A percentile compares a stretch with the other conserved stretches of the same genome.
phyloP scores from a whole-genome alignment of 2,797 vertebrate species.

The Mormyrus proboscirostris region DNA sequence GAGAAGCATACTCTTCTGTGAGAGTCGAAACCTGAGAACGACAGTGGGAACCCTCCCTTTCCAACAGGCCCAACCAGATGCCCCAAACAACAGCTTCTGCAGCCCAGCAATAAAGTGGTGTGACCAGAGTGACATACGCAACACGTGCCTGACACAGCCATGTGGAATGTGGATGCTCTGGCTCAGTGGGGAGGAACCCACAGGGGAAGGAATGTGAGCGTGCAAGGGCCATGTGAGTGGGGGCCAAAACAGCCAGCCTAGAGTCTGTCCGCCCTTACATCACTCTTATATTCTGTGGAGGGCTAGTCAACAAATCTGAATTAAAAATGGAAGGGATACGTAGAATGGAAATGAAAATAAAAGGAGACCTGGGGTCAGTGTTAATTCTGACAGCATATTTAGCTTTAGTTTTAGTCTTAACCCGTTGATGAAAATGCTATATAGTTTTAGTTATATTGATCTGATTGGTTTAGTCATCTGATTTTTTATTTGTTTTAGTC shows the following conservation, averaged over 20 bases:
- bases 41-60: conserved; percentile 36
- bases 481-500: background rate
- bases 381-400: background rate
- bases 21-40: conserved; percentile 48
- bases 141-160: background rate
- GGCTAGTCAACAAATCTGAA: background rate
- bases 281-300: background rate
- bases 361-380: background rate
- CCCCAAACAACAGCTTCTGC: conserved; percentile 14
- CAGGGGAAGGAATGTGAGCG: background rate
- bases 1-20: conserved; percentile 10
- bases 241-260: background rate
- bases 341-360: background rate
- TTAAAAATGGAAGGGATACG: background rate
- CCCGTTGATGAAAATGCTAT: background rate
- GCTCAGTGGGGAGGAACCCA: background rate
- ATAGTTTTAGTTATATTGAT: background rate
- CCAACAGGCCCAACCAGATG: conserved; percentile 54
- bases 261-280: background rate
- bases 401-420: background rate
- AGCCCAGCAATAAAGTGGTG: conserved; percentile 9
- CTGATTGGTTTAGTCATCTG: background rate
- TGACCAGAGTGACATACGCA: background rate
- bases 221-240: background rate
- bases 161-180: background rate